Evolutionary conservation across 2,113 vertebrate genomes (phyloP).

Genomic region (Ursus arctos): DNA sequence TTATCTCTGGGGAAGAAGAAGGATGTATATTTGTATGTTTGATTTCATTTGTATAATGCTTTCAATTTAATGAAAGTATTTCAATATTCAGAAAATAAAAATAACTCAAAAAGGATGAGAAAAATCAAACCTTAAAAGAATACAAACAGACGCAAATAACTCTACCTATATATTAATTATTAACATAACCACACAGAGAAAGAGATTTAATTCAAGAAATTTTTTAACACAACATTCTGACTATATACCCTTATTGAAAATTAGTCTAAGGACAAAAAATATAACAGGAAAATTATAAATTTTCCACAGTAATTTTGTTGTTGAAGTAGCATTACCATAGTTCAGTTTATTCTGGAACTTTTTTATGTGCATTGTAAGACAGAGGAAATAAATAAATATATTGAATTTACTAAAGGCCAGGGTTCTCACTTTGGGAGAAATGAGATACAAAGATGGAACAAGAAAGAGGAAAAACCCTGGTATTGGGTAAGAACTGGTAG

Average conservation of each 20-base stretch:
- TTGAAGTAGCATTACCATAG: background rate
- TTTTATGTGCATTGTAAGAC: background rate
- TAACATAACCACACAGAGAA: background rate
- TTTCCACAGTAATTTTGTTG: background rate
- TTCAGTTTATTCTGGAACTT: background rate
- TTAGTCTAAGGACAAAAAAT: background rate
- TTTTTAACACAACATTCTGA: background rate
- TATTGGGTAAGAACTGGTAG: background rate
- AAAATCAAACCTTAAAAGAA: background rate
- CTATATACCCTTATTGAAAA: background rate
- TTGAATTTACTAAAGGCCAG: background rate
- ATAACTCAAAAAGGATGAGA: background rate
- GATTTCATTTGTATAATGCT: background rate
- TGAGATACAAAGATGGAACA: background rate
- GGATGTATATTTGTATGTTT: background rate
- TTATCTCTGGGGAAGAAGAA: background rate
- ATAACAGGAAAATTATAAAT: background rate
- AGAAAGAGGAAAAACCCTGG: background rate
- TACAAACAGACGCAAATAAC: background rate
- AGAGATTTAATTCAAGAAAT: background rate
- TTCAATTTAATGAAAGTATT: conserved; percentile 45
- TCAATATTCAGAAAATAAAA: conserved; percentile 30
- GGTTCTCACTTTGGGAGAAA: background rate
- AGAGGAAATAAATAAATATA: background rate
- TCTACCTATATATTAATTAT: background rate